phyloP scores from a whole-genome alignment of 2,888 invertebrate genomes.

The Ichneumoninae sp. region DNA sequence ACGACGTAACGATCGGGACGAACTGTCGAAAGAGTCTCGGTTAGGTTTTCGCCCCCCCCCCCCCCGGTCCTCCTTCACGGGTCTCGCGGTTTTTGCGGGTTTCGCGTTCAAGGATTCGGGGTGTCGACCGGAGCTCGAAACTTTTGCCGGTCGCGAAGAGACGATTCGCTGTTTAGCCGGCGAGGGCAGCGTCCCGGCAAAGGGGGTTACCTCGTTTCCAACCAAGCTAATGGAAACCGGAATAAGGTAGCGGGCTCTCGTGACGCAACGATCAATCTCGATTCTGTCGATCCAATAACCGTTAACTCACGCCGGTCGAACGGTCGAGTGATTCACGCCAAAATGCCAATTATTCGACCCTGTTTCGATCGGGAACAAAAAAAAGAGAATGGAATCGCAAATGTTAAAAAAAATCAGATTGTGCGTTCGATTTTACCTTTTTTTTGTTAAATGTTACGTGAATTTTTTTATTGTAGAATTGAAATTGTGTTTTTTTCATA shows the following conservation, averaged over 20 bases:
- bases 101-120: neutral
- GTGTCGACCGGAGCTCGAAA: neutral
- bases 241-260: neutral
- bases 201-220: constrained; percentile 24
- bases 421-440: too few species aligned
- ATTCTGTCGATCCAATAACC: neutral
- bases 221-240: neutral
- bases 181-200: constrained; percentile 35
- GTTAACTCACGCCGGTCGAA: neutral
- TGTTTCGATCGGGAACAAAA: neutral
- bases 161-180: neutral
- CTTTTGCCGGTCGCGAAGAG: constrained; percentile 6
- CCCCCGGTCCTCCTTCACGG: neutral
- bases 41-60: neutral
- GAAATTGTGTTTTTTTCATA: too few species aligned
- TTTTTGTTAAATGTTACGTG: too few species aligned
- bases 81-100: neutral
- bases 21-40: neutral
- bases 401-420: neutral
- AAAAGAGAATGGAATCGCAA: neutral
- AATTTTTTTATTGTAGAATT: too few species aligned
- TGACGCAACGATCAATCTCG: neutral
- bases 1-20: constrained; percentile 29
- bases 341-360: neutral
- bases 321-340: too few species aligned